Evolutionary conservation across 1,140 invertebrate species (phyloP), one percentile per base, ranked within the genome.

Genomic region (Tigriopus japonicus): DNA sequence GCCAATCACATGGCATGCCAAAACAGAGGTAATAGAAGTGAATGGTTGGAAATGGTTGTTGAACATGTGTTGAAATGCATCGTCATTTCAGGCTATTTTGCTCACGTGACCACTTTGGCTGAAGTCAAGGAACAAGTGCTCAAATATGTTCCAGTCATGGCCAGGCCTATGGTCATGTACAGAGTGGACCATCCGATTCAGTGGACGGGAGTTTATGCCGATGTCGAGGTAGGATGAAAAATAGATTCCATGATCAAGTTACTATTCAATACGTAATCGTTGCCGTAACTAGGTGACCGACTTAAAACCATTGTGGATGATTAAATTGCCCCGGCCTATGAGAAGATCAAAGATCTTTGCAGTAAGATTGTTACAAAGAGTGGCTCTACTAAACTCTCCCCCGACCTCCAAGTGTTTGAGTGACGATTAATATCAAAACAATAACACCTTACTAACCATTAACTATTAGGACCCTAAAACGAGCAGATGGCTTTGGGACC

Each of bases 1-100:
- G 85, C 96, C 63, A 84, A 87, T 68, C 94, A 87, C 86, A 98
- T 98, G 84, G 93, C 94, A 45, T 98, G 94, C 73, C 82, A 82
- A 2, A 97, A 98, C 74, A 82, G 88, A 78, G 94, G 91, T 87
- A 73, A 64, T 59, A 69, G 70, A 10, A 66, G 9, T 3, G 28
- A 35, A 5, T 35, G 28, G 9, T 35, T 35, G 28, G 3, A 5
- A 9, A 35, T 9, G 28, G n/a, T n/a, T n/a, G n/a, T n/a, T n/a
- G n/a, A n/a, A n/a, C n/a, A n/a, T n/a, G n/a, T n/a, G n/a, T n/a
- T n/a, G n/a, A n/a, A n/a, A n/a, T n/a, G n/a, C n/a, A n/a, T n/a
- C n/a, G n/a, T n/a, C n/a, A n/a, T 69, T 73, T 70, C 78, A 79
- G 91, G 88, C 52, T 90, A 87, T 71, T 96, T 87, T 73, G 88